Evolutionary conservation across 1,140 invertebrate species (phyloP), one percentile per base, ranked within the genome.

Genomic region (Pseudomyrmex flavicornis): DNA sequence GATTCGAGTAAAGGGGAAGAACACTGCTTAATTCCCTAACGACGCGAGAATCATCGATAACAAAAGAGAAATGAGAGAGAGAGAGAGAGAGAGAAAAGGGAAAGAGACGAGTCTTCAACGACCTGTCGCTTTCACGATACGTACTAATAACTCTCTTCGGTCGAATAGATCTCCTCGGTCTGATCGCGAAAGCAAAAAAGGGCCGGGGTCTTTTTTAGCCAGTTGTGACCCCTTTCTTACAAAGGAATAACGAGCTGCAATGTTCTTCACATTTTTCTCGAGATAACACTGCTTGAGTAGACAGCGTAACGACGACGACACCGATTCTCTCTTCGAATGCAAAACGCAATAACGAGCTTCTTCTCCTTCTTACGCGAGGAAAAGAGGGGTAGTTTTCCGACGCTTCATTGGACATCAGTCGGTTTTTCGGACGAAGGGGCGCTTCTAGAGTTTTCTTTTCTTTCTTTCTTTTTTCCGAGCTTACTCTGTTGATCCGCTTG

Each of bases 281-380:
- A n/a, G 58, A 73, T 63, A 75, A 72, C 48, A 44, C 58, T 46
- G 65, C 82, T 88, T 63, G 68, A 58, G 63, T 77, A 52, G 50
- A 82, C 83, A 68, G 46, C 61, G 66, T 83, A 85, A 88, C 62
- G 62, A 88, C 35, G 54, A 82, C 75, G 54, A 58, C 74, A 8
- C 17, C 82, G 76, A 73, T 80, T 72, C 65, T 56, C 74, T 87
- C 58, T 69, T 66, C 72, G 26, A 79, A 83, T 63, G 62, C 79
- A 84, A 35, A 84, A 85, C 73, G 77, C 56, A 68, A 76, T 83
- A 88, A 88, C 77, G 84, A 85, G 73, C 63, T 72, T 50, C 68
- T 82, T 62, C 68, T 68, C 62, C 54, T 56, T 52, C 52, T 44
- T 20, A 15, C 54, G 5, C 52, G 44, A 77, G 56, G 13, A 35